phyloP scores from a whole-genome alignment of 2,888 invertebrate genomes.

The Pyrrhia umbra region DNA sequence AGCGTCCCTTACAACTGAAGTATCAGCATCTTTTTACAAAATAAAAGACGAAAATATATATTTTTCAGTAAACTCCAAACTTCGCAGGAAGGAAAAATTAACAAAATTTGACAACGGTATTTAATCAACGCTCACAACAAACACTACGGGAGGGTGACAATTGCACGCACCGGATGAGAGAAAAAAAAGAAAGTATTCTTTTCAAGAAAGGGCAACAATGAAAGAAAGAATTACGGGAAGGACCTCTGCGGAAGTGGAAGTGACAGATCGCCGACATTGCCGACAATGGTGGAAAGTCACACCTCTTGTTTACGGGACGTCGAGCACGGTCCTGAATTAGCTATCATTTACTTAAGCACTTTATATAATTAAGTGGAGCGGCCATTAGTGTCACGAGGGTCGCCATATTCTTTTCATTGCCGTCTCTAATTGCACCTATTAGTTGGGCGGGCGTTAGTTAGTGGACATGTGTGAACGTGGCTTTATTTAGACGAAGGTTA shows the following conservation, averaged over 20 bases:
- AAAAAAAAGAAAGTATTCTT: slow-evolving; percentile 83
- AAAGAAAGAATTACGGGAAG: slow-evolving; percentile 82
- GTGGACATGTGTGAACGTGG: slow-evolving; percentile 47
- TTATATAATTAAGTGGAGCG: slow-evolving; percentile 88
- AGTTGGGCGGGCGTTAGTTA: slow-evolving; percentile 63
- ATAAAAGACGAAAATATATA: slow-evolving; percentile 27
- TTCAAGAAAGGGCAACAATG: slow-evolving; percentile 88
- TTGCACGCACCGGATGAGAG: slow-evolving; percentile 80
- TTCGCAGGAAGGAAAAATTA: slow-evolving; percentile 79
- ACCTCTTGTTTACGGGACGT: slow-evolving; percentile 88
- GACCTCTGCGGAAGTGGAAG: slow-evolving; percentile 85
- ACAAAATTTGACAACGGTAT: slow-evolving; percentile 84
- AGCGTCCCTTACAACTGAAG: slow-evolving; percentile 37
- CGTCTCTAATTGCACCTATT: slow-evolving; percentile 79
- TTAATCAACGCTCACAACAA: slow-evolving; percentile 88
- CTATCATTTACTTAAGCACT: slow-evolving; percentile 90
- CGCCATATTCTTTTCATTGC: slow-evolving; percentile 82
- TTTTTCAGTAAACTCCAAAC: slow-evolving; percentile 53
- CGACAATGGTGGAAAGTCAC: slow-evolving; percentile 88
- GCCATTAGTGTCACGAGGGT: slow-evolving; percentile 83
- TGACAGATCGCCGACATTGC: slow-evolving; percentile 85
- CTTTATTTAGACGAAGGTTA: slow-evolving; percentile 48
- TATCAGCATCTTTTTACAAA: slow-evolving; percentile 10
- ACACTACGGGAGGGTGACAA: slow-evolving; percentile 87
- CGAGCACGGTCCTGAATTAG: slow-evolving; percentile 83